Base-by-base conservation (phyloP, 92 coral and sea anemone species). In the Zoanthus gigantus region DNA sequence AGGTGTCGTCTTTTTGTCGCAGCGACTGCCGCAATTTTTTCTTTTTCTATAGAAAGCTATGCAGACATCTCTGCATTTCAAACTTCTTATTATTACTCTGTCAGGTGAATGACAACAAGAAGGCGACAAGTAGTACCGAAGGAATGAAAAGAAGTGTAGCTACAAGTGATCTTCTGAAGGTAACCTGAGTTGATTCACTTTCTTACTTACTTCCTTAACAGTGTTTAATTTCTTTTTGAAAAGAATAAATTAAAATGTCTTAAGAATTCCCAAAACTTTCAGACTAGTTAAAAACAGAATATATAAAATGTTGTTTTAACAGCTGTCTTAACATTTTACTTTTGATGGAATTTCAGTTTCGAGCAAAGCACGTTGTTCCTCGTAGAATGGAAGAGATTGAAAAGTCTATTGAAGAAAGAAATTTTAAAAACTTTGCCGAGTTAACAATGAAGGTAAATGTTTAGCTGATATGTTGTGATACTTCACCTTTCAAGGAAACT, bases 61-160 rank as follows among this genome's bases (percentile, higher is more conserved):
- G 1, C 5, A 58, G 65, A 14, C 66, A n/a, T 63, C 9, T 16
- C 30, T 28, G 69, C 15, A 14, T 58, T 14, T 23, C 29, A 53
- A 53, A 6, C 58, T 53, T 53, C 58, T 1, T 53, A 53, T 58
- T 58, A 58, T 56, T 10, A 17, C 12, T 17, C 23, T n/a, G 44
- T 69, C 37, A 96, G 98, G 96, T 96, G 44, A 96, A 82, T 89
- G 96, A 96, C 60, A 86, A 92, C 78, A 91, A 91, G 74, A 96
- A 96, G 74, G 92, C 91, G 37, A 96, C 94, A 18, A 90, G 98
- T 73, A 96, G 98, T 53, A 93, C 98, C 16, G 90, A 85, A 16
- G 98, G 98, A 47, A 95, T 96, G 98, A 91, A 74, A 80, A 53
- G 98, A 84, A 96, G 98, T 82, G 95, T 91, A 45, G 92, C 89